Evolutionary conservation across 2,797 vertebrate species (phyloP), one percentile per base, ranked within the genome.

Genomic region (Lithobates pipiens): DNA sequence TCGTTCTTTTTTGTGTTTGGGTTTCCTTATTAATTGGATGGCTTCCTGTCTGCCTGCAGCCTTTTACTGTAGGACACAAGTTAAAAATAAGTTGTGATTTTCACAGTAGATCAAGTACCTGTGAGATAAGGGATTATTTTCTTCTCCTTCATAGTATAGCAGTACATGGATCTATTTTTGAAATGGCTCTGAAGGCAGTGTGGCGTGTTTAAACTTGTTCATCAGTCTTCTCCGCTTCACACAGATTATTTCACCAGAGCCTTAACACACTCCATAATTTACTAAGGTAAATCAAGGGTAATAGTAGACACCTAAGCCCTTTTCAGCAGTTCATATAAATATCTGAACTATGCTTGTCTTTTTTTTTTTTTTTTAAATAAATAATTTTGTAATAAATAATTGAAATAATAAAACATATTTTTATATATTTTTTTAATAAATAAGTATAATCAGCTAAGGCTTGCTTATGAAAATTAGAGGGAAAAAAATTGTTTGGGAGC

Each of bases 71-170:
- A 82, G 79, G 85, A 86, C 85, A 82, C 85, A 82, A 46, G 74
- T 72, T 82, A 86, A 82, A 82, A 86, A 86, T 82, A 82, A 82
- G 50, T 76, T 75, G 67, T 81, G 34, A 82, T 76, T 71, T 86
- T 86, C 85, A 77, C 85, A 86, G 74, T 67, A 86, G 80, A 82
- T 82, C 36, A 82, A 77, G 85, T 86, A 86, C 85, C 85, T 82
- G 79, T 86, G 79, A 86, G 79, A 86, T 77, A 44, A 77, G 74
- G 73, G 79, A 86, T 77, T 82, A 77, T 86, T 82, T 78, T 78
- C 80, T 74, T 82, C 74, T 71, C 69, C 39, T 67, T 39, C n/a
- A 8, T 82, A 78, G 75, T 77, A 73, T 68, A 73, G 85, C 71
- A n/a, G 42, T 77, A 11, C 13, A 61, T 54, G 10, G 3, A 29